Percentiles rank a stretch among this genome's conserved stretches.
phyloP scores from a whole-genome alignment of 2,113 vertebrate genomes.

The Poicephalus meyeri region DNA sequence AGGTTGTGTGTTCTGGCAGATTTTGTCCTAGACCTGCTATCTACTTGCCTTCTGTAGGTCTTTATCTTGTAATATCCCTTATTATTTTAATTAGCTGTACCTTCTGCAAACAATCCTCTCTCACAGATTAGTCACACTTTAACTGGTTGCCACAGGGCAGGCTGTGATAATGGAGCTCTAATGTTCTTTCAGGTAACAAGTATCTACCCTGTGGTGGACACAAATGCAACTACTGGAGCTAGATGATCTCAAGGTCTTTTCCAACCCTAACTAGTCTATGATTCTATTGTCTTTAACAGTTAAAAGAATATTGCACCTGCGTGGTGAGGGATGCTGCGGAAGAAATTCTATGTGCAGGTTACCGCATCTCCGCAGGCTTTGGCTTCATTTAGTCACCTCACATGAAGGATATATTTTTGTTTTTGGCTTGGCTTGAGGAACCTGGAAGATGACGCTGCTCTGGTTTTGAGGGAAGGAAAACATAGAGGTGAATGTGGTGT shows the following conservation, averaged over 20 bases:
- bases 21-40: background rate
- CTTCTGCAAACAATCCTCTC: background rate
- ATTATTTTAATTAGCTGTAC: background rate
- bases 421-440: background rate
- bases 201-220: background rate
- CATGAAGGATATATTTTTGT: background rate
- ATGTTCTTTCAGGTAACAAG: background rate
- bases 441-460: background rate
- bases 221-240: background rate
- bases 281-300: background rate
- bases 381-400: background rate
- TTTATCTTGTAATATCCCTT: background rate
- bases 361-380: background rate
- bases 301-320: background rate
- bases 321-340: background rate
- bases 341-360: background rate
- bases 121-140: background rate
- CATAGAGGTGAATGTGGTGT: fast-evolving
- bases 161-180: background rate
- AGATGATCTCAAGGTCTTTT: background rate
- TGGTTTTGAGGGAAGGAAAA: background rate
- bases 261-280: background rate
- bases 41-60: background rate
- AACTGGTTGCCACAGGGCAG: background rate
- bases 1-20: background rate